phyloP scores from a whole-genome alignment of 2,797 vertebrate genomes.

The Lepidocolaptes lacrymiger region DNA sequence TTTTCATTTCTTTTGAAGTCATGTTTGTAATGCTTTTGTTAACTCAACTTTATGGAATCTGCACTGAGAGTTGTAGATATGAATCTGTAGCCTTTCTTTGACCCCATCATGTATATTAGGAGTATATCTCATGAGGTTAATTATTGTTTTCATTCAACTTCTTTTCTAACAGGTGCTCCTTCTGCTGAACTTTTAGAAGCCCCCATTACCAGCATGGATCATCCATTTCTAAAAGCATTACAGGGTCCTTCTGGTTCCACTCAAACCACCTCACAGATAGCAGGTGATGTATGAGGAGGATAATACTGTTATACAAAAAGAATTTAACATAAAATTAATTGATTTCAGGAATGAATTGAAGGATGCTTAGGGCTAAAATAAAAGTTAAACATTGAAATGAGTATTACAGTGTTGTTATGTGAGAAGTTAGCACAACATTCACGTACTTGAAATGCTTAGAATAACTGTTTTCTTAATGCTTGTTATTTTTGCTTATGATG shows the following conservation, averaged over 20 bases:
- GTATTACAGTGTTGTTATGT: neutral
- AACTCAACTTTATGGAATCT: neutral
- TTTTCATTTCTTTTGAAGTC: neutral
- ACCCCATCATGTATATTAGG: neutral
- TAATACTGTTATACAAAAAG: neutral
- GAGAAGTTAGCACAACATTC: neutral
- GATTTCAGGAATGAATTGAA: neutral
- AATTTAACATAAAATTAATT: neutral
- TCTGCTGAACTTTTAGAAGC: conserved; percentile 66
- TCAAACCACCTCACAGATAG: conserved; percentile 29
- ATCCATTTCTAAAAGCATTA: conserved; percentile 75
- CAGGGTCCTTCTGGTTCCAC: conserved; percentile 45
- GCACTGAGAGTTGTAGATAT: neutral
- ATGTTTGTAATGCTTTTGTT: neutral
- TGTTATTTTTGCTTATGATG: neutral
- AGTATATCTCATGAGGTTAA: neutral
- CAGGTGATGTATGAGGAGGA: conserved; percentile 8
- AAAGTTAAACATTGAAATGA: neutral
- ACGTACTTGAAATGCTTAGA: neutral
- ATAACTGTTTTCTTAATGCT: neutral
- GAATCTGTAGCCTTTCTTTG: neutral
- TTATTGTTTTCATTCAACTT: neutral
- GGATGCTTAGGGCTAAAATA: neutral
- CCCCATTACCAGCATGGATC: conserved; percentile 61
- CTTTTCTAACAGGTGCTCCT: conserved; percentile 70